phyloP scores from a whole-genome alignment of 2,797 vertebrate genomes.

The Sebastes hopkinsi region DNA sequence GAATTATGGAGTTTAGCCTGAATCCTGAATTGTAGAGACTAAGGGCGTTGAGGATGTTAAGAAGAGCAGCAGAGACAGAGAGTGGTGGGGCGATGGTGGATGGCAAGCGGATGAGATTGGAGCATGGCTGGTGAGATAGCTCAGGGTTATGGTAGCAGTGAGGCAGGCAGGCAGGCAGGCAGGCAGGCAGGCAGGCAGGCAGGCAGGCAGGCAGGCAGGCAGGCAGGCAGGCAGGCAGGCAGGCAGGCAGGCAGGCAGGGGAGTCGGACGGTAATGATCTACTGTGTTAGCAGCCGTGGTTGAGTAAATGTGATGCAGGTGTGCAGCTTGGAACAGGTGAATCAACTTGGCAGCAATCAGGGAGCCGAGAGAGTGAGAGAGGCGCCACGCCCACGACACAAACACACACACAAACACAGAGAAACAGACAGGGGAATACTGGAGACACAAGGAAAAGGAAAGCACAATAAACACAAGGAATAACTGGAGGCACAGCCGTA shows the following conservation, averaged over 20 bases:
- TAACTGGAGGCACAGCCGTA: no score
- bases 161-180: no score
- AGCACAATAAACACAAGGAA: no score
- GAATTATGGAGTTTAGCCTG: no score
- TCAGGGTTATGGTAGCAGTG: no score
- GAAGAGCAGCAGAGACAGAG: no score
- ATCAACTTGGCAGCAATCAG: neutral
- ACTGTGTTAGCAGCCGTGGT: neutral
- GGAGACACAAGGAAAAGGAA: neutral
- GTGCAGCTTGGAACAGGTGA: neutral
- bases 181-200: no score
- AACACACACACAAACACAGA: neutral
- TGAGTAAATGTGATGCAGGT: neutral
- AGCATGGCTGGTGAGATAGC: no score
- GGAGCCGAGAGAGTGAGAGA: neutral
- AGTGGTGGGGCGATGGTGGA: neutral
- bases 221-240: no score
- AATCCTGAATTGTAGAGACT: neutral
- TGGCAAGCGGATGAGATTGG: neutral
- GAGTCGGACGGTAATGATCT: neutral
- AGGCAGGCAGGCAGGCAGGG: no score
- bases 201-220: no score
- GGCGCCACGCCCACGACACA: no score
- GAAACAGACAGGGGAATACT: neutral
- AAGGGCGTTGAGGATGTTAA: neutral